Evolutionary conservation across 1,140 invertebrate species (phyloP).

Genomic region (Megalopta genalis): DNA sequence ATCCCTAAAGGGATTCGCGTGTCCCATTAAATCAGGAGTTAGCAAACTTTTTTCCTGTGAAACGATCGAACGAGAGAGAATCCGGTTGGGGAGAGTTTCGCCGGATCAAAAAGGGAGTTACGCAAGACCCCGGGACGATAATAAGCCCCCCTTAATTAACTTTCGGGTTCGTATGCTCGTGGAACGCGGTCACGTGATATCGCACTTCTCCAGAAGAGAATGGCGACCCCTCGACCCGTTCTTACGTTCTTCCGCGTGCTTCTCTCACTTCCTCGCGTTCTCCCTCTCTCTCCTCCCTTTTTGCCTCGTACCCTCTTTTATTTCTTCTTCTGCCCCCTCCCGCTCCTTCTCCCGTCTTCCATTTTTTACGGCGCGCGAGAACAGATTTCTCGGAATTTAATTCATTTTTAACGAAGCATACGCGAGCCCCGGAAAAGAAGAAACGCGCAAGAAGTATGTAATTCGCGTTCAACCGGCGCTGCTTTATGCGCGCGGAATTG

Average conservation of each 20-base stretch:
- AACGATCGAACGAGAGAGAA: not conserved
- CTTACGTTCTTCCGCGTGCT: not conserved
- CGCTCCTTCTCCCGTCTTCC: too few species aligned
- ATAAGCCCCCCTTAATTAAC: slow-evolving; percentile 14
- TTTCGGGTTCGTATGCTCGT: not conserved
- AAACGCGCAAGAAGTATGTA: too few species aligned
- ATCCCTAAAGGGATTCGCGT: not conserved
- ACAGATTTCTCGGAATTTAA: not conserved
- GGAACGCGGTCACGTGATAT: not conserved
- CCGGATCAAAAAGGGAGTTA: slow-evolving; percentile 5
- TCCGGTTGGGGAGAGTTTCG: not conserved
- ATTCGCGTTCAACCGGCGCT: too few species aligned
- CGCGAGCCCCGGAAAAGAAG: not conserved
- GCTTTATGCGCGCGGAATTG: too few species aligned
- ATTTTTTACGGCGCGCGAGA: too few species aligned
- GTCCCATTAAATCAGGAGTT: slow-evolving; percentile 5
- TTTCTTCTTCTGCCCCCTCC: too few species aligned
- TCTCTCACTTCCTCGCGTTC: not conserved
- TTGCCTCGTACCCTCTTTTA: too few species aligned
- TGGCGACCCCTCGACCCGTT: not conserved
- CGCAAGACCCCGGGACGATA: not conserved
- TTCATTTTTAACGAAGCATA: slow-evolving; percentile 17
- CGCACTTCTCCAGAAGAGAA: not conserved
- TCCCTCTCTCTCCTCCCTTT: too few species aligned
- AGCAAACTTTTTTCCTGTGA: not conserved